Base-by-base conservation (phyloP, 2,888 invertebrate species). In the Theretra japonica region DNA sequence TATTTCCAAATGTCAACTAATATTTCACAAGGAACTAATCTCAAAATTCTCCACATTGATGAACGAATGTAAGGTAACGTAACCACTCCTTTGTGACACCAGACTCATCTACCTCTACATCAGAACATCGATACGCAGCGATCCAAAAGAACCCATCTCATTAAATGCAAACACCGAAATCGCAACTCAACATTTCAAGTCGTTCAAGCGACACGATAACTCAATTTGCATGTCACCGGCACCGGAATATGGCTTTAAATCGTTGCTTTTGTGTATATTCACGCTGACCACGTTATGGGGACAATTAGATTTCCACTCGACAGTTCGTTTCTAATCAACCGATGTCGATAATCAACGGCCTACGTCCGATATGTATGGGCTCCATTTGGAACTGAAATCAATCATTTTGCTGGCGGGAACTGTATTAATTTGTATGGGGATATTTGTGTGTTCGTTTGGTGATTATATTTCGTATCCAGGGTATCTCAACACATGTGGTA, bases 271-370 rank as follows among this genome's bases (percentile, higher is more conserved):
- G 53, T 53, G 53, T 53, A 53, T 53, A 53, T 19, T 3, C 21
- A 62, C 33, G 62, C n/a, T 7, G 17, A 62, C n/a, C 4, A 21
- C 25, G 21, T 21, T 33, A 21, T 33, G 33, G 21, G 15, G 33
- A 21, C 62, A 62, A 62, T 33, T 62, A 28, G 33, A 62, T 62
- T 62, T 62, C 33, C 62, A 62, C 33, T 11, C n/a, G 33, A 62
- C 28, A 62, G 33, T 33, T 62, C n/a, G 11, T 62, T 62, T 62
- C 62, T 62, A 62, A 62, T 33, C 60, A 62, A 62, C 59, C 17
- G 4, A 60, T 62, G 21, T 21, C 33, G 62, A 62, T 33, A 62
- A 62, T 33, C 19, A 33, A 11, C 33, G 62, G 8, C 4, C 33
- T 30, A 62, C 62, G n/a, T n/a, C 33, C 21, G 21, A 33, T 62